Evolutionary conservation across 1,140 invertebrate species (phyloP), one percentile per base, ranked within the genome.

Genomic region (Sweltsa coloradensis): DNA sequence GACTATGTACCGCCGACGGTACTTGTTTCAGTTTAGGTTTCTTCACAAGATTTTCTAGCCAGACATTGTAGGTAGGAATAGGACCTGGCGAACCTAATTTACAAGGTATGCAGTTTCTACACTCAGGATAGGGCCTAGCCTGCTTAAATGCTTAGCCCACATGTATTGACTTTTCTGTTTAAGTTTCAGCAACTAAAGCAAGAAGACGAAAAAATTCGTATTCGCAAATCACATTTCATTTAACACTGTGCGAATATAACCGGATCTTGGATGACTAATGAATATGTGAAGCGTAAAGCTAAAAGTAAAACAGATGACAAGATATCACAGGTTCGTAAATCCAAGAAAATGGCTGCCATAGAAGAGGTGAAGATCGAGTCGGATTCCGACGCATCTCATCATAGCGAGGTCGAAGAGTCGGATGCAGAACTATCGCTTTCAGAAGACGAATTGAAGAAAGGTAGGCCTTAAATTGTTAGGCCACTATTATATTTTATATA

Each of bases 241-340:
- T 70, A 4, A 78, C 73, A 11, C 72, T 73, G 1, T 72, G 76
- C 34, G 84, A 89, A 53, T 88, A 88, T 58, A 87, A 86, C 60
- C 59, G 78, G 59, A 76, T 81, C n/a, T 90, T 84, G 87, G 81
- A 87, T 66, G 84, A 89, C 61, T 90, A 22, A 75, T 75, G 53
- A 88, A 88, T 88, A 87, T 66, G 75, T 89, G 0, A 85, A 85
- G 59, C 67, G 82, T 34, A 89, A 88, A 71, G 78, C 76, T 0
- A 83, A 81, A 55, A 78, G 75, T 16, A 86, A 86, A 59, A 69
- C 86, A 3, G 87, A 92, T 67, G 88, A 92, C 45, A 92, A 89
- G 68, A 92, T 86, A 55, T 76, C 73, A 52, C 78, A 71, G 60
- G 65, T 77, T 3, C 65, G 79, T 53, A 55, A 67, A 61, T 56